Base-by-base conservation (phyloP, 1,140 invertebrate species). In the Papilio glaucus region DNA sequence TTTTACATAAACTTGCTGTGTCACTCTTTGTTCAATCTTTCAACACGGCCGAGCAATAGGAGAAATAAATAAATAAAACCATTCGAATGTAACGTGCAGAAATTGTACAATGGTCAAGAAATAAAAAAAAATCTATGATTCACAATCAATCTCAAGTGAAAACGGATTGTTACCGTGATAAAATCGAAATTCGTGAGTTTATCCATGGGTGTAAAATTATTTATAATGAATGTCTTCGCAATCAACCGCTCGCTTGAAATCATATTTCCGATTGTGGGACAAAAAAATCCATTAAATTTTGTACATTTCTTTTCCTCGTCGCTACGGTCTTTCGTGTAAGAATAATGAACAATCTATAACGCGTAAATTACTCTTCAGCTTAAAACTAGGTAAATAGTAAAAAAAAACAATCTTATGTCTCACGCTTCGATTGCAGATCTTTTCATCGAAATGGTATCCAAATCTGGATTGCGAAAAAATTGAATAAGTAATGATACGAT, bases 131-230 rank as follows among this genome's bases (percentile, higher is more conserved):
- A 71, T 45, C n/a, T n/a, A n/a, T n/a, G n/a, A 77, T 75, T 75
- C 65, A 72, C 67, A 67, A 53, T 69, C 24, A 57, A 75, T 53
- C 29, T 76, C 60, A 49, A 42, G 71, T 38, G 72, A 78, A 79
- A 83, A 79, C 72, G 29, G 42, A 71, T 73, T 68, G 78, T 78
- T 79, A 78, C 77, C 78, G 69, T 76, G 75, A 71, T 42, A 72
- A 69, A 82, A 76, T 83, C 70, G 80, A 71, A 57, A 76, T 73
- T 79, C 80, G 78, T 81, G 80, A 76, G 75, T 80, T 77, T 80
- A 73, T 65, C 72, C 74, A 18, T 49, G 62, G 29, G 72, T 75
- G 33, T 71, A 53, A 39, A 71, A 18, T 41, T 42, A 57, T 76
- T 74, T 67, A 57, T 41, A 70, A 77, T 65, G 29, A 26, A 75